Conservation (phyloP, 2,113 vertebrate genomes). For the Oreochromis spilurus region DNA sequence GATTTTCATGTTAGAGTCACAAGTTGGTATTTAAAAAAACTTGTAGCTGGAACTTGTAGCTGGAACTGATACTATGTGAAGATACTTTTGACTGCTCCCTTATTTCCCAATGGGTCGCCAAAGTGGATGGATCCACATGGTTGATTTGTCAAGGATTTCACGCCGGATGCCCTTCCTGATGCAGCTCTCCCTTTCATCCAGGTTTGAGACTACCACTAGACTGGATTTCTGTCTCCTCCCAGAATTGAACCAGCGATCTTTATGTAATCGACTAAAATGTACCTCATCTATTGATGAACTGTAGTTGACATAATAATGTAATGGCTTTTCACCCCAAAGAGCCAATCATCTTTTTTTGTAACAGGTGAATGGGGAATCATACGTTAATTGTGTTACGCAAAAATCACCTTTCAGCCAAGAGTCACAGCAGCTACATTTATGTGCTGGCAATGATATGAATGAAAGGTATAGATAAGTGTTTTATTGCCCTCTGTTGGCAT, state of each 20-base stretch:
- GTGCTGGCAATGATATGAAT: neutral
- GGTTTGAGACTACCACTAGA: neutral
- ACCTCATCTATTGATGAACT: neutral
- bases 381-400: neutral
- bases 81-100: neutral
- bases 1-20: too few species aligned
- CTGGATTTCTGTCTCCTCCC: neutral
- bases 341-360: neutral
- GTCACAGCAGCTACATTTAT: neutral
- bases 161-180: neutral
- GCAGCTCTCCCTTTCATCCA: neutral
- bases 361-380: neutral
- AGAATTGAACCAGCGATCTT: neutral
- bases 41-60: neutral
- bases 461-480: neutral
- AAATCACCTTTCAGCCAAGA: neutral
- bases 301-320: neutral
- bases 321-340: neutral
- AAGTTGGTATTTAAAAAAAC: too few species aligned
- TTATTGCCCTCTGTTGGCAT: neutral
- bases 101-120: neutral
- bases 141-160: neutral
- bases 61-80: neutral
- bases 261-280: neutral
- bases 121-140: neutral